Percentiles rank a stretch among this genome's conserved stretches.
phyloP scores from a whole-genome alignment of 2,888 invertebrate species.

The Zelleria hepariella region DNA sequence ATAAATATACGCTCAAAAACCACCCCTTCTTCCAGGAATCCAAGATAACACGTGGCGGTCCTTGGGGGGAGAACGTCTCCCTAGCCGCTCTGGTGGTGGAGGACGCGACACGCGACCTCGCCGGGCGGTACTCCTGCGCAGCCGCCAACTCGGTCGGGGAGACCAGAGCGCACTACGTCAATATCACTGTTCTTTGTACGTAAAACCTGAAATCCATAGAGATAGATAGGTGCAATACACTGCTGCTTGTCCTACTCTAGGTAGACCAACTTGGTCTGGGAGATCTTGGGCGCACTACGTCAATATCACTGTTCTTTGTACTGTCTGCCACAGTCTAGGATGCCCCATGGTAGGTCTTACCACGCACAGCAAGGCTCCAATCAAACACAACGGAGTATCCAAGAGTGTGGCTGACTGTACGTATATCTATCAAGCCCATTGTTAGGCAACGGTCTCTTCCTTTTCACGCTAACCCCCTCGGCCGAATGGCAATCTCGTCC shows the following conservation, averaged over 20 bases:
- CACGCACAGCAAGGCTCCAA: too few species aligned
- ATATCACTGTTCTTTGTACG: conserved; percentile 53
- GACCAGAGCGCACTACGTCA: conserved; percentile 43
- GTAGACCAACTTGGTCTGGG: conserved; percentile 47
- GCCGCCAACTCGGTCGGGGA: conserved; percentile 49
- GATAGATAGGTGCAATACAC: neutral
- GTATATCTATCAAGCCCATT: too few species aligned
- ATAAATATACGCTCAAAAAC: too few species aligned
- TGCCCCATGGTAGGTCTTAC: too few species aligned
- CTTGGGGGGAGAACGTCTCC: conserved; percentile 42
- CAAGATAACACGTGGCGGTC: conserved; percentile 38
- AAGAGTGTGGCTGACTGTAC: too few species aligned
- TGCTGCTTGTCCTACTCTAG: too few species aligned
- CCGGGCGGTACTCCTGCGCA: conserved; percentile 53
- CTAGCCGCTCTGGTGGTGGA: conserved; percentile 35
- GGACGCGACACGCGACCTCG: conserved; percentile 41
- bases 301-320: conserved; percentile 49
- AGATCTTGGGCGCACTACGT: conserved; percentile 46
- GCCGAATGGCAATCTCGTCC: too few species aligned
- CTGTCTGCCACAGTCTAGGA: too few species aligned
- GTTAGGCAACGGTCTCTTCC: too few species aligned
- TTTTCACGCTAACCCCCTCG: too few species aligned
- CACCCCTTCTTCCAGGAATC: conserved; percentile 48
- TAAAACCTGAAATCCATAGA: conserved; percentile 1
- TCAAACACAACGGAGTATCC: too few species aligned